phyloP scores from a whole-genome alignment of 2,113 vertebrate species.

The Polypterus senegalus region DNA sequence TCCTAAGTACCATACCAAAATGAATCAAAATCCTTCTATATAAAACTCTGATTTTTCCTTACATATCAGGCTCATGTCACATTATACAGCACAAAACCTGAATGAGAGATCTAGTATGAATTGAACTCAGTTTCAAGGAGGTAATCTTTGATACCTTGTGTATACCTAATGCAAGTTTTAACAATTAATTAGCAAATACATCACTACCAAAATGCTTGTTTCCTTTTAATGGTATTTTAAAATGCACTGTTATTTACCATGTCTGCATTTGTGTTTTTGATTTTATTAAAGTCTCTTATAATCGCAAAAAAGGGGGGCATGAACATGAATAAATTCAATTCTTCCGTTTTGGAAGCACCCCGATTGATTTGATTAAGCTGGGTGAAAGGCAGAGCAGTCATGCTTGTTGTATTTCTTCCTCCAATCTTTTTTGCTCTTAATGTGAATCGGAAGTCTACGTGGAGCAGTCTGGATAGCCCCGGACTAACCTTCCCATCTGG shows the following conservation, averaged over 20 bases:
- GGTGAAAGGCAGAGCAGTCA: constrained; percentile 90
- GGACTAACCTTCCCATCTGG: constrained; percentile 98
- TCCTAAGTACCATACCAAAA: constrained; percentile 25
- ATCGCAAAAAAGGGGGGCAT: constrained; percentile 46
- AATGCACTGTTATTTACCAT: no score
- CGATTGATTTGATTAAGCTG: constrained; percentile 96
- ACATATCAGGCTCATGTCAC: no score
- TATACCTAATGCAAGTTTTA: no score
- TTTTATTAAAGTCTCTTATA: no score
- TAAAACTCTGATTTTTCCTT: constrained; percentile 1
- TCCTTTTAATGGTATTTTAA: no score
- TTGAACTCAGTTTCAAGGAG: no score
- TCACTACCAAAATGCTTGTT: no score
- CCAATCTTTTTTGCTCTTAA: constrained; percentile 82
- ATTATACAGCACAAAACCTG: no score
- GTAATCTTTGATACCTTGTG: no score
- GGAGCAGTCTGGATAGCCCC: constrained; percentile 85
- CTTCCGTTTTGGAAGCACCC: constrained; percentile 91
- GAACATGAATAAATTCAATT: constrained; percentile 88
- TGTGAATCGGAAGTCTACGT: constrained; percentile 95
- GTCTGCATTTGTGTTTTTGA: no score
- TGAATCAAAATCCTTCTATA: constrained; percentile 20
- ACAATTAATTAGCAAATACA: no score
- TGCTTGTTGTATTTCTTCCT: constrained; percentile 95
- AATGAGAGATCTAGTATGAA: no score